These are phyloP conservation scores for Dasyprocta punctata DNA, from an alignment of 2,113 vertebrate species.

Conservation along the genomic window DNA sequence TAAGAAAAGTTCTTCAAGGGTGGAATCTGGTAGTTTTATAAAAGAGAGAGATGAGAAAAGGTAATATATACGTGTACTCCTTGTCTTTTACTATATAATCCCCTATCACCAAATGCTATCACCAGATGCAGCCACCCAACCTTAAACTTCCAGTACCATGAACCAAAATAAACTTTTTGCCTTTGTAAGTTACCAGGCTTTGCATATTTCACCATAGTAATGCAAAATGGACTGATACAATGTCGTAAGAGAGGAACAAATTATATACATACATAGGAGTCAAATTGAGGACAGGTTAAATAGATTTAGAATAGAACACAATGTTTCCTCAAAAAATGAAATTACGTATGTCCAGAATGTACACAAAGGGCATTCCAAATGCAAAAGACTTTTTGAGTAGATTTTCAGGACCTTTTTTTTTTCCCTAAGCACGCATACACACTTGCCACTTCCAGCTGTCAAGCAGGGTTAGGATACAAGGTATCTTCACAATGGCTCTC, in stretches of 20 bases:
- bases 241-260: not conserved
- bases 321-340: not conserved
- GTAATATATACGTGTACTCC: not conserved
- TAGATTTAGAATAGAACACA: not conserved
- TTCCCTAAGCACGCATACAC: not conserved
- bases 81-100: not conserved
- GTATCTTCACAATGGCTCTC: not conserved
- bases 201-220: not conserved
- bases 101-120: not conserved
- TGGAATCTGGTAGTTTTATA: not conserved
- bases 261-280: not conserved
- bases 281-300: not conserved
- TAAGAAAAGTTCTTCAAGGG: not conserved
- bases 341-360: not conserved
- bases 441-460: not conserved
- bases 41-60: not conserved
- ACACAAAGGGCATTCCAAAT: not conserved
- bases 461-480: not conserved
- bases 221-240: not conserved
- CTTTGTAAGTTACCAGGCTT: not conserved
- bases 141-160: not conserved
- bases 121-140: not conserved
- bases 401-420: constrained; percentile 2
- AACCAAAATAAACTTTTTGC: not conserved
- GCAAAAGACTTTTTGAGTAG: not conserved